Evolutionary conservation across 92 coral and sea anemone species (phyloP).

Genomic region (Phenganax subtilis): DNA sequence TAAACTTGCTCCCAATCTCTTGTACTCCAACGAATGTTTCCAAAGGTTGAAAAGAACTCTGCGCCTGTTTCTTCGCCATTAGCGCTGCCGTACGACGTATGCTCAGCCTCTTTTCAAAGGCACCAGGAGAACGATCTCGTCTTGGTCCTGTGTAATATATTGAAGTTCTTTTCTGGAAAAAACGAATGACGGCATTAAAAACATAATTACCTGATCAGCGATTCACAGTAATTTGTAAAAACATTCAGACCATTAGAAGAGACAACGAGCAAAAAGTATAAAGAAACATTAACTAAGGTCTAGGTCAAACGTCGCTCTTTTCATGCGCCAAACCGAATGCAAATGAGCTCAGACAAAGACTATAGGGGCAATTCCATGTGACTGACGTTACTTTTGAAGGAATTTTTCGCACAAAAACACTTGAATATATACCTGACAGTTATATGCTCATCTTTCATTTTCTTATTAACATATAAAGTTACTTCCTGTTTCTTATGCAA

Average conservation of each 20-base stretch:
- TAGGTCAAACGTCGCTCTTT: too few relatives aligned
- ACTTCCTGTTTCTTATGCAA: background rate
- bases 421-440: constrained; percentile 25
- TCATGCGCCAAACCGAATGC: too few relatives aligned
- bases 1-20: constrained; percentile 27
- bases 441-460: constrained; percentile 35
- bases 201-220: too few relatives aligned
- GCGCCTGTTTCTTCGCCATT: constrained; percentile 23
- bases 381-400: background rate
- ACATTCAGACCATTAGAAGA: too few relatives aligned
- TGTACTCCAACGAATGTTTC: constrained; percentile 56
- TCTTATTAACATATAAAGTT: constrained; percentile 28
- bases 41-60: constrained; percentile 43
- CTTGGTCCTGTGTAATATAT: constrained; percentile 68
- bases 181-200: too few relatives aligned
- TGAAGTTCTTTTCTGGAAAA: constrained; percentile 49
- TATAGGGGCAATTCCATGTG: too few relatives aligned
- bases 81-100: constrained; percentile 28
- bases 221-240: too few relatives aligned
- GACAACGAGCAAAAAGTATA: too few relatives aligned
- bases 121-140: constrained; percentile 24
- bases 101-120: constrained; percentile 14
- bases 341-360: too few relatives aligned
- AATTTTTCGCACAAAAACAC: constrained; percentile 30
- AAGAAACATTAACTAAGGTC: too few relatives aligned